Base-by-base conservation (phyloP, 1,140 invertebrate species). In the Riptortus pedestris region DNA sequence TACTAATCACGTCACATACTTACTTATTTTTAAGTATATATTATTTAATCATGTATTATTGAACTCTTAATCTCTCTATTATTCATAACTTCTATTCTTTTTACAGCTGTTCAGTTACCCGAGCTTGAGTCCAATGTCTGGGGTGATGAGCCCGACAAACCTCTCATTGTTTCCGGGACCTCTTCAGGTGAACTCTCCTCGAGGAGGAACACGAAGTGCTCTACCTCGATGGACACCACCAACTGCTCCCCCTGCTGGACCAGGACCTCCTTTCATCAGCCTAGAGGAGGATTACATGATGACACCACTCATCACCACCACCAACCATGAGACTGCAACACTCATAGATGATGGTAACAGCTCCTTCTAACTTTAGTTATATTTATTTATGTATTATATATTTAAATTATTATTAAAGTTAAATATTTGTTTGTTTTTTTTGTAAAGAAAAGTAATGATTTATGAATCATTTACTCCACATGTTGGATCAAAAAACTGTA, bases 271-370 rank as follows among this genome's bases (percentile, higher is more conserved):
- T 18, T 90, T 94, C 74, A 87, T 93, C 69, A 87, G 85, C 43
- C 74, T 94, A 63, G 93, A 96, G 72, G 93, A 96, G 72, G 93
- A 96, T 75, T 95, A 96, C 76, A 90, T 94, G 83, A 85, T 87
- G 78, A 84, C 87, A 48, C 85, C 88, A 70, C 80, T 90, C 69
- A 78, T 82, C 64, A 75, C 83, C 69, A 74, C 69, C 14, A 63
- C 66, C 58, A 68, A 67, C 48, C 64, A 68, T 63, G 69, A 70
- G 60, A 69, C 69, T 24, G 61, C 66, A 33, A 60, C 68, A 27
- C 66, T 72, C 4, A 72, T 72, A 33, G 71, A 72, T 66, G 71
- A 72, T 64, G 71, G 69, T 70, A 66, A 58, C 62, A 55, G 18
- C 22, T 22, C 24, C 18, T 57, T 57, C 14, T 29, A 47, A 47